Percentiles rank a stretch among this genome's conserved stretches.
These are phyloP conservation scores for Nesogale talazaci DNA, from an alignment of 2,113 vertebrate species.

Conservation along the genomic window DNA sequence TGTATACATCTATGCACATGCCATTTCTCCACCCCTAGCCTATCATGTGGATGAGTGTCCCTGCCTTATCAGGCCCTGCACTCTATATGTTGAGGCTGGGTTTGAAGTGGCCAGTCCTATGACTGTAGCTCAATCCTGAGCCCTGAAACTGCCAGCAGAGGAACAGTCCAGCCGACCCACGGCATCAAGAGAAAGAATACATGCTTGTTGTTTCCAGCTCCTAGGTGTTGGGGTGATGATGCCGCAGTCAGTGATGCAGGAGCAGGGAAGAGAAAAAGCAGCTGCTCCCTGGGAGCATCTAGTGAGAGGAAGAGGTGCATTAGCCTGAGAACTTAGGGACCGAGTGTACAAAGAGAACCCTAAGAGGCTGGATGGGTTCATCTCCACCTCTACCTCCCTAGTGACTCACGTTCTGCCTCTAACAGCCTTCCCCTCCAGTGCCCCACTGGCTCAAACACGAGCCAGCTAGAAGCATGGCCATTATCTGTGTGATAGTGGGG, in stretches of 20 bases:
- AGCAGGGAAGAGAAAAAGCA: neutral
- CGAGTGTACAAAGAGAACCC: neutral
- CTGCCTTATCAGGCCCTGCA: neutral
- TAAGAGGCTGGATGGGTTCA: neutral
- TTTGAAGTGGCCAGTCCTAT: neutral
- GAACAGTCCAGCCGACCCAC: neutral
- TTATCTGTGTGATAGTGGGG: neutral
- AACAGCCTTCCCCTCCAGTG: fast-evolving
- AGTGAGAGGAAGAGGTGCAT: neutral
- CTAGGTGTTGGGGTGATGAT: neutral
- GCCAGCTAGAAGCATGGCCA: neutral
- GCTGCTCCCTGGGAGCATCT: neutral
- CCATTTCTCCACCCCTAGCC: neutral
- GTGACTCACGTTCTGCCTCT: neutral
- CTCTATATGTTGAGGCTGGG: neutral
- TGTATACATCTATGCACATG: neutral
- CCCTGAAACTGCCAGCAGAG: neutral
- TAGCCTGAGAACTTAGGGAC: neutral
- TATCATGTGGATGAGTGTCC: neutral
- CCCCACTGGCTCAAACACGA: neutral
- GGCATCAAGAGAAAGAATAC: neutral
- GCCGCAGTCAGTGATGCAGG: neutral
- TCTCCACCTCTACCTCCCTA: neutral
- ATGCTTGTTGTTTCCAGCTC: neutral
- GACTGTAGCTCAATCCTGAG: fast-evolving